Evolutionary conservation across 2,797 vertebrate genomes (phyloP), one percentile per base, ranked within the genome.

Genomic region (Sebastes taczanowskii): DNA sequence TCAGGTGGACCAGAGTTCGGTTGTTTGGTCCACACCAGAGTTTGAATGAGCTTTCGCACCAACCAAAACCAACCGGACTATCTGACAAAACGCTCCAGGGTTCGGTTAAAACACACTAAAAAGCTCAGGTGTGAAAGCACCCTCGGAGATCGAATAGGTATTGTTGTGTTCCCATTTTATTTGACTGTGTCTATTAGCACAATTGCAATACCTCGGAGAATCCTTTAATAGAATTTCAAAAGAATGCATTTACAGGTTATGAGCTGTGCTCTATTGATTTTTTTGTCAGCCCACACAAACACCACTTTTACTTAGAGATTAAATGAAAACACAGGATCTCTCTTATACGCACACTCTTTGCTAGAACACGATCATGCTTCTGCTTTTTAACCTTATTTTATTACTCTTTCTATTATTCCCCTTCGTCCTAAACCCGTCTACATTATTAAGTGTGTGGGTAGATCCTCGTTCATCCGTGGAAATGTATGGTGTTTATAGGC

Each of bases 241-340:
- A 38, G n/a, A 71, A 76, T 70, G 27, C 49, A 62, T 76, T 79
- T 81, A 77, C 73, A 71, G 73, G 18, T 29, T 62, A 34, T 64
- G 65, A 77, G 42, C 67, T 29, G 35, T 9, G 55, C 23, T 67
- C 52, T 58, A 65, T 74, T 81, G 69, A 86, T 82, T 86, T 78
- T 34, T 30, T 55, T 42, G 49, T 70, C 55, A 49, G 35, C 62
- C 55, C 56, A 64, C 70, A 56, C 53, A 74, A 71, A 58, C 65
- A 72, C 14, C 27, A 55, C 16, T 78, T 82, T 75, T 35, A 80
- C 79, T 77, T 53, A 78, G 32, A 80, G 66, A 84, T 82, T 62
- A 69, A 49, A 20, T 35, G 22, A 64, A 49, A 49, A 79, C 22
- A 10, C n/a, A 64, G 20, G 34, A 52, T 63, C 23, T 25, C 35